Evolutionary conservation across 2,888 invertebrate genomes (phyloP), one percentile per base, ranked within the genome.

Genomic region (Blomia tropicalis): DNA sequence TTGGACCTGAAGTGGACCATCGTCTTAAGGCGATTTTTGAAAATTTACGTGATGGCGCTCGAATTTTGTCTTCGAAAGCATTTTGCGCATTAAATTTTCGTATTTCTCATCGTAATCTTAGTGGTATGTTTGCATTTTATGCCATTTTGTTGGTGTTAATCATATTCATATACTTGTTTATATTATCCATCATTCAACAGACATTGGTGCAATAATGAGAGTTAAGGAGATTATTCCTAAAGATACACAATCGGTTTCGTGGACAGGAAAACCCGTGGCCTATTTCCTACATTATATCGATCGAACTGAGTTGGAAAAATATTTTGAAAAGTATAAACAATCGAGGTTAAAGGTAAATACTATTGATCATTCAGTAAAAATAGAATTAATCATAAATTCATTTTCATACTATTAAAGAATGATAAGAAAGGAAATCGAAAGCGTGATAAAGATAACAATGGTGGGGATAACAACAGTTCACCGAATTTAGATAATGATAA

Each of bases 211-310:
- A 66, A 96, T 99, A 71, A 92, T 98, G 89, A 91, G 93, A 75
- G 92, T 98, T 44, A 85, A 85, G 68, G 93, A 95, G 77, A 85
- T 98, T 83, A 85, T 90, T 66, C 92, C 95, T 22, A 29, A 66
- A 27, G 77, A 93, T 67, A 83, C 85, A 72, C 92, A 92, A 68
- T 92, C 92, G 14, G 96, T 96, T 65, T 96, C 96, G 22, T 98
- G 98, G 98, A 99, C 98, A 65, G 91, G 91, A 68, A 95, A 92
- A 75, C 90, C 95, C 59, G 96, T 98, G 71, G 90, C 92, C 67
- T 99, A 98, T 79, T 99, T 90, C 79, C 81, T 96, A 70, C 98
- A 99, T 77, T 84, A 87, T 71, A 93, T 98, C 74, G 96, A 99
- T 80, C 83, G 93, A 74, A 91, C 91, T 70, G 92, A 90, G 74